Conservation (phyloP, 2,113 vertebrate species). For the Epinephelus moara region DNA sequence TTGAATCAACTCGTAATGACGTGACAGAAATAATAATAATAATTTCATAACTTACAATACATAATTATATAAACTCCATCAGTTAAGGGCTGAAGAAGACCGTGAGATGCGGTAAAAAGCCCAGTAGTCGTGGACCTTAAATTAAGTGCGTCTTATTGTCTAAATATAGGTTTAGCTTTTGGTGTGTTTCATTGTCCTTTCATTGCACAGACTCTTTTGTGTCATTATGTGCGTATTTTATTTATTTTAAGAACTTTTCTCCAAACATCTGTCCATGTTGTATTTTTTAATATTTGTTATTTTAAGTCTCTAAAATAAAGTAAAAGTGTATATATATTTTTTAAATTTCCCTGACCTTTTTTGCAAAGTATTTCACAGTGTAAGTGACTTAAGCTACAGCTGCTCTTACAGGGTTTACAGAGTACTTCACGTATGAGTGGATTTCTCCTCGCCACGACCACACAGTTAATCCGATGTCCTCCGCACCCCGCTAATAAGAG, state of each 20-base stretch:
- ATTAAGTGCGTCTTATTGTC: not conserved
- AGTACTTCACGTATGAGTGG: conserved; percentile 21
- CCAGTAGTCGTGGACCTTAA: not conserved
- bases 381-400: conserved; percentile 1
- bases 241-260: not conserved
- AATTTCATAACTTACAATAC: no score
- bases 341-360: no score
- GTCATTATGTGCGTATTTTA: not conserved
- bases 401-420: conserved; percentile 29
- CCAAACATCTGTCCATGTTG: no score
- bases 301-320: not conserved
- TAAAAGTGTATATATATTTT: not conserved
- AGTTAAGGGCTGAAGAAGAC: no score
- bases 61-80: no score
- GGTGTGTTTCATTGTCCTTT: no score
- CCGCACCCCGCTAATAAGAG: conserved; percentile 50
- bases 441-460: not conserved
- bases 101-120: not conserved
- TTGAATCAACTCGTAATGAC: not conserved
- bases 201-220: no score
- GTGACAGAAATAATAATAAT: not conserved
- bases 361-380: not conserved
- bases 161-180: not conserved
- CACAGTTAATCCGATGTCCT: conserved; percentile 58
- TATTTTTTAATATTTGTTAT: not conserved